Evolutionary conservation across 2,113 vertebrate species (phyloP), one percentile per base, ranked within the genome.

Genomic region (Vidua macroura): DNA sequence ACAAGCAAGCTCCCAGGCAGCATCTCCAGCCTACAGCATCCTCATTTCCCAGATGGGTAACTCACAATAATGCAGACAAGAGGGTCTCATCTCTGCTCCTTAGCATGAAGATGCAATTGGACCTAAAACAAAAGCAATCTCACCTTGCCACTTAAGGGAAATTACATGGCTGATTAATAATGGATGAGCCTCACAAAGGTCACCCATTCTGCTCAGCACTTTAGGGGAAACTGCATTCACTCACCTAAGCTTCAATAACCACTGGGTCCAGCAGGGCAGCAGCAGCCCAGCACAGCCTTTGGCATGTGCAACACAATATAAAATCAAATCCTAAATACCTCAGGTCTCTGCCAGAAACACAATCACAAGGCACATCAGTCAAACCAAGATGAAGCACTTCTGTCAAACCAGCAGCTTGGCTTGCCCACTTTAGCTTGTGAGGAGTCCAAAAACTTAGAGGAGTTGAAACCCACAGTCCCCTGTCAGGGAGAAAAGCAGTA

Each of bases 101-200:
- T 8, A 76, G n/a, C 56, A 67, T 44, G 49, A 86, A 94, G 73
- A 83, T 46, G 75, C 49, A 92, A 86, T 20, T 88, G 19, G 24
- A 63, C 37, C 41, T 60, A 63, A 90, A 91, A 81, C 25, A 91
- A 88, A 77, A 55, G 20, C 49, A 91, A 92, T 63, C 9, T 2
- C 49, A 88, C 44, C 56, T 75, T 59, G 64, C 81, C 76, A 62
- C 48, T 72, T 83, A 72, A 60, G 44, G 76, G 49, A 88, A 91
- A 91, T 86, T 80, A 95, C 44, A 86, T 22, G 49, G 48, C 56
- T 83, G 68, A 92, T 90, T 91, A 92, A 80, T 49, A 83, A 91
- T 44, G 80, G 27, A 92, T 78, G 51, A 80, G 41, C 39, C 19
- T 88, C 64, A 53, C 51, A 86, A 83, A 91, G 72, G 48, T 48